phyloP scores from a whole-genome alignment of 2,113 vertebrate species.

The Chitala chitala region DNA sequence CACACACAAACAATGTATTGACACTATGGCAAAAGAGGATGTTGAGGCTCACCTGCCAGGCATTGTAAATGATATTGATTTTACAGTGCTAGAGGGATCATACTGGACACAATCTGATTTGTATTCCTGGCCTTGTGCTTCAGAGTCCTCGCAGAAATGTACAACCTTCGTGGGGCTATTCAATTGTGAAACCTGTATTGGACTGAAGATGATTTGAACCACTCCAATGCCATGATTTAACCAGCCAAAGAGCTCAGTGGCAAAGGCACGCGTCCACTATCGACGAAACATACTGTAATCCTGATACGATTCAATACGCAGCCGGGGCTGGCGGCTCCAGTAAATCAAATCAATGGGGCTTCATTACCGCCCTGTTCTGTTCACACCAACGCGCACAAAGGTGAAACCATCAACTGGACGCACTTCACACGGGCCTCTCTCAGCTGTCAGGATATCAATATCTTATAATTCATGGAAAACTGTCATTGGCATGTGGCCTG shows the following conservation, averaged over 20 bases:
- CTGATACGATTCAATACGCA: slow-evolving; percentile 1
- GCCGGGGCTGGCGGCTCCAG: neutral
- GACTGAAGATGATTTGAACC: neutral
- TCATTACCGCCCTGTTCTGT: neutral
- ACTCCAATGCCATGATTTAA: neutral
- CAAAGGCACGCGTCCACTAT: neutral
- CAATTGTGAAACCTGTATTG: neutral
- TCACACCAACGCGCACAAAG: neutral
- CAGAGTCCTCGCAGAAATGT: neutral
- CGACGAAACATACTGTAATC: neutral
- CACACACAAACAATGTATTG: too few relatives aligned
- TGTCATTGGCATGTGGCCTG: too few relatives aligned
- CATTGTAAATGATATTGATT: neutral
- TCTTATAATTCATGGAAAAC: too few relatives aligned
- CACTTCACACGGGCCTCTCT: too few relatives aligned
- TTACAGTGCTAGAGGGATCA: neutral
- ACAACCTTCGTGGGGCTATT: neutral
- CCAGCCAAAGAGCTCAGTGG: neutral
- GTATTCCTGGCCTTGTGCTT: neutral
- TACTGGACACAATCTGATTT: neutral
- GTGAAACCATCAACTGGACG: neutral
- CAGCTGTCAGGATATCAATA: too few relatives aligned
- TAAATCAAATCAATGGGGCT: slow-evolving; percentile 1
- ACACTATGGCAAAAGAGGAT: too few relatives aligned
- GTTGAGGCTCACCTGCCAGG: too few relatives aligned